Evolutionary conservation across 1,140 invertebrate species (phyloP), one percentile per base, ranked within the genome.

Genomic region (Drosophila pandora): DNA sequence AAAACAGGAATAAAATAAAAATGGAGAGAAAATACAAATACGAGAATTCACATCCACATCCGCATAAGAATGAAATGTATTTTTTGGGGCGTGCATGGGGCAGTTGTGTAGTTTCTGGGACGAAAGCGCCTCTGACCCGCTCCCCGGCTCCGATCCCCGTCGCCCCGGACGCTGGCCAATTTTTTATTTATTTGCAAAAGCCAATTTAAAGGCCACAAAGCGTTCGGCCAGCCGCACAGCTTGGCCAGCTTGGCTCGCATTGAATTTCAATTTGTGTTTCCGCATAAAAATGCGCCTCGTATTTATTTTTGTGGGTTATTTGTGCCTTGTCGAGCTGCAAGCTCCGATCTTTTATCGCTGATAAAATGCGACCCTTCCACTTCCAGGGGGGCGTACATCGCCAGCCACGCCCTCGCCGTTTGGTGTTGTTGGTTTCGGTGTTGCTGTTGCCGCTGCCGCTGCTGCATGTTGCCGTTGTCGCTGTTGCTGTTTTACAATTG

Each of bases 201-300:
- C 63, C 83, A 87, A 87, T 88, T 87, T 87, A 74, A 64, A 55
- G 47, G 55, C 67, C 67, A 60, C 68, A 50, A 65, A 81, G 74
- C 65, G 58, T 70, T 45, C 30, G 59, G 22, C 25, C 28, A 47
- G 49, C 23, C 39, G 39, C 39, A 41, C 39, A 74, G 65, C 74
- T 80, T 78, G 25, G 25, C 25, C 25, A 6, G 25, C 25, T 79
- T 79, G 75, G 60, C 62, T 79, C 83, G 83, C 83, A 88, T 88
- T 88, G 83, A 88, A 88, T 88, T 88, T 88, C 83, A 88, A 88
- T 88, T 88, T 88, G 83, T 88, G 83, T 88, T 81, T 87, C 82
- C 82, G 82, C 83, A 88, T 87, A 87, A 87, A 87, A 70, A 70
- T 70, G 67, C 67, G 67, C 67, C 55, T 84, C 64, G 74, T 78